phyloP scores from a whole-genome alignment of 1,140 invertebrate species.

The Saxidomus purpurata region DNA sequence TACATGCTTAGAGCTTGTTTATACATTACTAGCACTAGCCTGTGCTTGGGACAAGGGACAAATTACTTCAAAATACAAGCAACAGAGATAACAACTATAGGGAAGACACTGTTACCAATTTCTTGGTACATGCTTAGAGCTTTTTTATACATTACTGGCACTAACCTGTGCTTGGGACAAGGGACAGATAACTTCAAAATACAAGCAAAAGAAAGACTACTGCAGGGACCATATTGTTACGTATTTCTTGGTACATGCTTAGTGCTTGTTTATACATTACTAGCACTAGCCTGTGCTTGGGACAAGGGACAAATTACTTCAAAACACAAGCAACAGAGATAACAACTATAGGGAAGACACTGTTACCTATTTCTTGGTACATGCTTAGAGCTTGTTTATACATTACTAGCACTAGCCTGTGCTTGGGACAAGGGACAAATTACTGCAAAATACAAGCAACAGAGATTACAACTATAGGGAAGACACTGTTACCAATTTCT shows the following conservation, averaged over 20 bases:
- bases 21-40: no score
- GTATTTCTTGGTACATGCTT: no score
- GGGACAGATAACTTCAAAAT: neutral
- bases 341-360: neutral
- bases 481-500: no score
- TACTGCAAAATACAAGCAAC: neutral
- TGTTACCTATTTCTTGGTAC: neutral
- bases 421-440: neutral
- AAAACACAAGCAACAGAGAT: neutral
- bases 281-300: constrained; percentile 4
- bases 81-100: neutral
- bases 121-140: neutral
- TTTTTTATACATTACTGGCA: neutral
- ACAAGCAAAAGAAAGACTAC: no score
- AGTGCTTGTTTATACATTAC: neutral
- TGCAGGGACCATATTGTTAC: no score
- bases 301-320: neutral
- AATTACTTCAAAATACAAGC: neutral
- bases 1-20: no score
- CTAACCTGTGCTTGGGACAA: constrained; percentile 3
- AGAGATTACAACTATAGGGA: neutral
- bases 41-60: neutral
- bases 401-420: constrained; percentile 11
- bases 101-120: neutral
- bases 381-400: neutral